Percentiles rank a stretch among this genome's conserved stretches.
Evolutionary conservation across 2,113 vertebrate genomes (phyloP).

Genomic region (Onychostruthus taczanowskii): DNA sequence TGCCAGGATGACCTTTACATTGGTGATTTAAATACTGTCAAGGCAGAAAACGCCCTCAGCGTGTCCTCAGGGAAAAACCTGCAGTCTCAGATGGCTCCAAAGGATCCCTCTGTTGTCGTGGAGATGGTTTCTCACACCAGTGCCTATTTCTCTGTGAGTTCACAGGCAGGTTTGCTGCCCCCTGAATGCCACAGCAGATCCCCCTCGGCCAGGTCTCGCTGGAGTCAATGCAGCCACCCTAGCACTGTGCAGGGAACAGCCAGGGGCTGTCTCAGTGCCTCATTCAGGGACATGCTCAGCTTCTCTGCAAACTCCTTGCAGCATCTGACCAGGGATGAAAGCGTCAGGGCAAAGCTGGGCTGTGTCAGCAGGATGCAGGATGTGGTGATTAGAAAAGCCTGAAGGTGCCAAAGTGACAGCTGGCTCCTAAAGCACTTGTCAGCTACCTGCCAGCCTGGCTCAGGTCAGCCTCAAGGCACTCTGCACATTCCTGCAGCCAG

Average conservation of each 20-base stretch:
- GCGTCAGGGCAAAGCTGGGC: not conserved
- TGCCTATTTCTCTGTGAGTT: constrained; percentile 63
- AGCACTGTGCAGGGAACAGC: not conserved
- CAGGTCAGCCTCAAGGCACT: not conserved
- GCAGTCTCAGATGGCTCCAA: rapidly evolving
- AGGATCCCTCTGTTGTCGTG: not conserved
- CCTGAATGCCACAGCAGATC: not conserved
- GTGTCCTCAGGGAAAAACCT: rapidly evolving
- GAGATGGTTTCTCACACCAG: constrained; percentile 47
- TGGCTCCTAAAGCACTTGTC: not conserved
- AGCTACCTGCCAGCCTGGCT: not conserved
- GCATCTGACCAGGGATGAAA: not conserved
- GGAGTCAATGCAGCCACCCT: not conserved
- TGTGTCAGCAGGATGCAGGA: not conserved
- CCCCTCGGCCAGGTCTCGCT: rapidly evolving
- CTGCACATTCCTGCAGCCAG: not conserved
- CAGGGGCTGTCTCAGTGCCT: not conserved
- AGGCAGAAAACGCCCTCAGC: not conserved
- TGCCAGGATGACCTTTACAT: constrained; percentile 82
- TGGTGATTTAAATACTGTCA: not conserved
- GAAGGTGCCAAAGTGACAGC: not conserved
- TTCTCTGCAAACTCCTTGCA: rapidly evolving
- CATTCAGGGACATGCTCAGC: rapidly evolving
- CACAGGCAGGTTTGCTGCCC: not conserved
- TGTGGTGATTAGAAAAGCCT: not conserved